Percentiles rank a stretch among this genome's conserved stretches.
Evolutionary conservation across 64 coral and sea anemone genomes (phyloP).

Genomic region (Dendrophyllia cribrosa): DNA sequence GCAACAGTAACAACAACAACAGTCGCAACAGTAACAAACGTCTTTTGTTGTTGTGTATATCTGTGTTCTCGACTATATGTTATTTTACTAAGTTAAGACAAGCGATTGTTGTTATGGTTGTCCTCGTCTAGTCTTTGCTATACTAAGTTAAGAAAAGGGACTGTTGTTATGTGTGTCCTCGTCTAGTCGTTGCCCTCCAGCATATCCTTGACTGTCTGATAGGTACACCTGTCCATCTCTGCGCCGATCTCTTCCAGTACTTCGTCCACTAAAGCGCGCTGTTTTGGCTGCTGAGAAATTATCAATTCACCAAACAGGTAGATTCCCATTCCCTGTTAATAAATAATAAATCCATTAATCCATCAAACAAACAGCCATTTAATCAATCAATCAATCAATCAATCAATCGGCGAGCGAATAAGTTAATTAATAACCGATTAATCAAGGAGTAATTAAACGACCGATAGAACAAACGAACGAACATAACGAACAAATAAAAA

Average conservation of each 20-base stretch:
- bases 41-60: too few relatives aligned
- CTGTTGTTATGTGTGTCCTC: too few relatives aligned
- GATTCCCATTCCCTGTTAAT: conserved; percentile 93
- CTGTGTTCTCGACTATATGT: too few relatives aligned
- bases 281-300: conserved; percentile 88
- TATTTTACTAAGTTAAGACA: too few relatives aligned
- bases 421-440: too few relatives aligned
- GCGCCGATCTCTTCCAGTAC: conserved; percentile 83
- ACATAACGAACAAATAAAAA: too few relatives aligned
- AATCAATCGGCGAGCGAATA: background rate
- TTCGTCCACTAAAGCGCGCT: conserved; percentile 78
- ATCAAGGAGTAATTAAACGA: too few relatives aligned
- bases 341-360: background rate
- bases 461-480: too few relatives aligned
- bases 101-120: too few relatives aligned
- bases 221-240: conserved; percentile 96
- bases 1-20: too few relatives aligned
- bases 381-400: background rate
- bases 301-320: conserved; percentile 97
- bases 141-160: too few relatives aligned
- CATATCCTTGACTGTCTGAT: conserved; percentile 91
- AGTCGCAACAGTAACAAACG: too few relatives aligned
- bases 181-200: conserved; percentile 77
- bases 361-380: background rate
- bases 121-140: conserved; percentile 53